Base-by-base conservation (phyloP, 2,797 vertebrate genomes). In the Siniperca undulata region DNA sequence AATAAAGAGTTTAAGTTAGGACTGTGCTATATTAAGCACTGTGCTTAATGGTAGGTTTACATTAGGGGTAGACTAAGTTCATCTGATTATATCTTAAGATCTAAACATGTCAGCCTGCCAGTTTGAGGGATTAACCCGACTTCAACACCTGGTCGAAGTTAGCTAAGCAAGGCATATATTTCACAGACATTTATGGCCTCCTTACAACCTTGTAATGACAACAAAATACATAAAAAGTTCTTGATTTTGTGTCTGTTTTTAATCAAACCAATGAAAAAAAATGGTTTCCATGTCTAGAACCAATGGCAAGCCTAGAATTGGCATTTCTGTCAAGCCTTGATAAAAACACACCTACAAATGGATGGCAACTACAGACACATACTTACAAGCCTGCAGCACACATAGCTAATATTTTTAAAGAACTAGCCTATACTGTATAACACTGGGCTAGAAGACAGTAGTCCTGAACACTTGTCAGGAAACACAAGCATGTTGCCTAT, bases 1-100 rank as follows among this genome's bases (percentile, higher is more conserved):
- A 27, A 77, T 34, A 13, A 46, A 70, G 53, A 46, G 67, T 48
- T 61, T 24, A 80, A 44, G 20, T 38, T 36, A 48, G 12, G 46
- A 55, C 36, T 48, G 44, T 24, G 56, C 78, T 72, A 60, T 17
- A 68, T 76, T 64, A 75, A 42, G 76, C 13, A 2, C 12, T 46
- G 68, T n/a, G 52, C 59, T 2, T 78, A 77, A 72, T 12, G 14
- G 67, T 17, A 76, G 65, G 75, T 88, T 89, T 80, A 88, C 78
- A 77, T 81, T 59, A 30, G 34, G 22, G 58, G 82, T 74, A 61
- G 44, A 86, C 34, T 0, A 72, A 79, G 80, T 89, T 90, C 87
- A 89, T 70, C 87, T 73, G 77, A 87, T 83, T 87, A 81, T 46
- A 80, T 85, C 80, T 87, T 89, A 83, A 86, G 14, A 61, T 76